Evolutionary conservation across 2,888 invertebrate genomes (phyloP).

Genomic region (Encarsia formosa): DNA sequence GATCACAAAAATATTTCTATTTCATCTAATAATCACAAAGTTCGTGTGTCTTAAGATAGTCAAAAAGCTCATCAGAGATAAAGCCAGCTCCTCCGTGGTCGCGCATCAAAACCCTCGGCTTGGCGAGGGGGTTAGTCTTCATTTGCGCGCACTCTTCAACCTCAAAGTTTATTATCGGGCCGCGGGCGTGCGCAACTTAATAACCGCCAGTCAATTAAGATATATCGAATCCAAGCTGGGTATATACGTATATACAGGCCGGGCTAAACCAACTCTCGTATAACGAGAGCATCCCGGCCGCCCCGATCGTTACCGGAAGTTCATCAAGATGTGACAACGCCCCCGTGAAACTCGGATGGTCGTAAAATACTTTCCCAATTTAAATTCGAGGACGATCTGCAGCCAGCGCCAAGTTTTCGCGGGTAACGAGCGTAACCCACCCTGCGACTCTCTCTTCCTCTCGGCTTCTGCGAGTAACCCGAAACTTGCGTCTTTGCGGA

Average conservation of each 20-base stretch:
- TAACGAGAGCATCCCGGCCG: slow-evolving; percentile 31
- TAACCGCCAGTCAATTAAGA: slow-evolving; percentile 27
- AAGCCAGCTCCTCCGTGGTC: no score
- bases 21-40: no score
- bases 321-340: slow-evolving; percentile 53
- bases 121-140: no score
- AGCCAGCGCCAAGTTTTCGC: slow-evolving; percentile 35
- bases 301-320: slow-evolving; percentile 50
- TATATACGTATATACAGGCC: no score
- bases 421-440: slow-evolving; percentile 50
- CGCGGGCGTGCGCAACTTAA: slow-evolving; percentile 1
- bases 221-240: no score
- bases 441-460: slow-evolving; percentile 4
- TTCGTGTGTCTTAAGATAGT: no score
- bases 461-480: slow-evolving; percentile 33
- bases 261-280: slow-evolving; percentile 17
- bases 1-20: no score
- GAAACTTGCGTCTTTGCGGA: slow-evolving; percentile 23
- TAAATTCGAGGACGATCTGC: slow-evolving; percentile 48
- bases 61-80: no score
- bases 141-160: not conserved
- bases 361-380: slow-evolving; percentile 53
- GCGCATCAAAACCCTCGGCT: no score
- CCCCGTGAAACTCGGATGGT: slow-evolving; percentile 48
- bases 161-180: no score